Percentiles rank a stretch among this genome's conserved stretches.
Conservation (phyloP, 2,888 invertebrate species). For the Macropis europaea region DNA sequence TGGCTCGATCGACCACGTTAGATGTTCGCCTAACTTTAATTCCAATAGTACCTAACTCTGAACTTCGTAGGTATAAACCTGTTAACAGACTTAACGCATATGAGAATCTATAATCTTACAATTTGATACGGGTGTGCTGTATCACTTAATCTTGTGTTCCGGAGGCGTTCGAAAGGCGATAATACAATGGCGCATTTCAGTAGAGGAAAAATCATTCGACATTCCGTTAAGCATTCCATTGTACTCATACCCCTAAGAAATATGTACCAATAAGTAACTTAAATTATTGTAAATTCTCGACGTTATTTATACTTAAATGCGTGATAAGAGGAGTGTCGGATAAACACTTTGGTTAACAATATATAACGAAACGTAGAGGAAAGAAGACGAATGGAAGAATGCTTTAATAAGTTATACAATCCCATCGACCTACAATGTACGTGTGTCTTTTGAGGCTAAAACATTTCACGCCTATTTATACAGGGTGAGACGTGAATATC, state of each 20-base stretch:
- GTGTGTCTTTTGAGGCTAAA: constrained; percentile 19
- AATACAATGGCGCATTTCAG: not conserved
- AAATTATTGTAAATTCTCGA: constrained; percentile 40
- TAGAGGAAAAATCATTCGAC: constrained; percentile 18
- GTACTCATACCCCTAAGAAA: constrained; percentile 33
- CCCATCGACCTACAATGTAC: constrained; percentile 34
- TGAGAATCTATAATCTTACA: constrained; percentile 21
- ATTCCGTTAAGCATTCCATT: constrained; percentile 35
- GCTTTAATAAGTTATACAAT: constrained; percentile 47
- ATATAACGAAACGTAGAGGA: not conserved
- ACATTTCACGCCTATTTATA: constrained; percentile 19
- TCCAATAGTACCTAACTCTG: constrained; percentile 16
- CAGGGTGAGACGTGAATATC: too few relatives aligned
- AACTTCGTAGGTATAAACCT: constrained; percentile 12
- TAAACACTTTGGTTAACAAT: constrained; percentile 17
- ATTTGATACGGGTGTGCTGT: constrained; percentile 20
- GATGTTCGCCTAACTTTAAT: not conserved
- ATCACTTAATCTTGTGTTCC: constrained; percentile 43
- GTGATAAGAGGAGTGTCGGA: constrained; percentile 12
- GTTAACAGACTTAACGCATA: constrained; percentile 18
- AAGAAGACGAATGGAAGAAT: constrained; percentile 26
- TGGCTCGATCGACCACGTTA: constrained; percentile 18
- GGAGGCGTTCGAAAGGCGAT: not conserved
- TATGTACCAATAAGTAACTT: constrained; percentile 44
- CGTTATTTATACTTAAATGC: constrained; percentile 34